These are phyloP conservation scores for Shinisaurus crocodilurus DNA, from an alignment of 2,113 vertebrate species.

Conservation along the genomic window DNA sequence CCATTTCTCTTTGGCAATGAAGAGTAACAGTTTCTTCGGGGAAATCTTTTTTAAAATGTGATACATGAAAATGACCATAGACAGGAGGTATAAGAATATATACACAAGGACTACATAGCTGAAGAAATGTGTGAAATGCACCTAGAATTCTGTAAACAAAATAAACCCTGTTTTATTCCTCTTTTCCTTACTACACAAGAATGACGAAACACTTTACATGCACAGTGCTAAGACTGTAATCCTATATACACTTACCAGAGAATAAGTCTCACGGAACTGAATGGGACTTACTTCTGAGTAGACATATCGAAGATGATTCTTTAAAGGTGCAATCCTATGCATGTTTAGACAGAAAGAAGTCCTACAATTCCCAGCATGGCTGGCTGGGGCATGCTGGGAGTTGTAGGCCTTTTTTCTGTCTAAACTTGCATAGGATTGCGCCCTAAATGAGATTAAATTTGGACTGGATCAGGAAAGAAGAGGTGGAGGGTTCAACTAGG, in stretches of 20 bases:
- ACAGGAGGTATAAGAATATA: constrained; percentile 64
- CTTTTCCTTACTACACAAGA: not conserved
- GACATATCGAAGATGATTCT: no score
- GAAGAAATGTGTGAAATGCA: not conserved
- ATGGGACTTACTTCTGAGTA: not conserved
- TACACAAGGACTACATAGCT: constrained; percentile 25
- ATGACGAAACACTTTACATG: not conserved
- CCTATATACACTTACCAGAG: not conserved
- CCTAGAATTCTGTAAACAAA: not conserved
- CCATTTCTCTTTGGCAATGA: constrained; percentile 79
- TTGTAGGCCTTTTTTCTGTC: no score
- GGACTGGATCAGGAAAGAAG: not conserved
- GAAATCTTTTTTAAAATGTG: not conserved
- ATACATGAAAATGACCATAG: constrained; percentile 19
- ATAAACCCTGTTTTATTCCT: not conserved
- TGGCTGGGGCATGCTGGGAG: no score
- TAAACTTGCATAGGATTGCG: no score
- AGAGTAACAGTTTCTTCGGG: constrained; percentile 50
- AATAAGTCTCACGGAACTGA: not conserved
- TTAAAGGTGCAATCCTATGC: no score
- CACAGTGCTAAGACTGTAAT: not conserved
- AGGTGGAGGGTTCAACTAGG: not conserved
- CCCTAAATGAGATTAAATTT: not conserved
- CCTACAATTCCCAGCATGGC: no score
- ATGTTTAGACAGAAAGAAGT: no score